phyloP scores from a whole-genome alignment of 1,140 invertebrate species.

The Drosophila sechellia region DNA sequence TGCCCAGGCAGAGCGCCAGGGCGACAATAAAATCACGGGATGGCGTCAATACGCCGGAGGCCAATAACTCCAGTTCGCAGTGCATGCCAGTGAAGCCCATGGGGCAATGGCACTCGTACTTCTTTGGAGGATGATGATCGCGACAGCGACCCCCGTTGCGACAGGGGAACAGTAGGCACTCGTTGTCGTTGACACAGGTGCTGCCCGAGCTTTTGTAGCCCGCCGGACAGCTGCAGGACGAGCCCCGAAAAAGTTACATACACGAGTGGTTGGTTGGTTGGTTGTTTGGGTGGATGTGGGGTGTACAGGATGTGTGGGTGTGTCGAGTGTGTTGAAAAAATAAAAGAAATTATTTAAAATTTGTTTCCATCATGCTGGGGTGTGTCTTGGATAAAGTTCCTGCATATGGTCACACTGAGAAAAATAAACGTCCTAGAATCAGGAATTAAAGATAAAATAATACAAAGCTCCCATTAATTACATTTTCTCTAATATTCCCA shows the following conservation, averaged over 20 bases:
- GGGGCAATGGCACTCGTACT: constrained; percentile 91
- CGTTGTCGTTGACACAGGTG: constrained; percentile 90
- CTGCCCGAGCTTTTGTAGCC: constrained; percentile 88
- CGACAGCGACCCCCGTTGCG: constrained; percentile 90
- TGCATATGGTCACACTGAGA: constrained; percentile 7
- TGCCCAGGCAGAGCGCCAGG: constrained; percentile 90
- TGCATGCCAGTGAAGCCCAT: constrained; percentile 90
- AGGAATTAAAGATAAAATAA: neutral
- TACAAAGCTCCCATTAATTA: too few species aligned
- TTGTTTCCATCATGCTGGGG: constrained; percentile 61
- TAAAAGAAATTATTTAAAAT: constrained; percentile 74
- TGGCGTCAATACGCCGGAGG: constrained; percentile 91
- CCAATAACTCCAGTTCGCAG: constrained; percentile 90
- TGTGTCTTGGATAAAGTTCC: constrained; percentile 11
- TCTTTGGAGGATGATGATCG: constrained; percentile 89
- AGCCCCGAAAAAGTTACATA: constrained; percentile 31
- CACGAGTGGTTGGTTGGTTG: constrained; percentile 21
- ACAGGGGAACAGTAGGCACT: constrained; percentile 89
- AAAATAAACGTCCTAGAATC: constrained; percentile 2
- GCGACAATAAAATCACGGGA: constrained; percentile 93
- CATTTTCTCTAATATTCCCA: too few species aligned
- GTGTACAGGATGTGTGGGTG: constrained; percentile 25
- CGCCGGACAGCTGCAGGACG: constrained; percentile 88
- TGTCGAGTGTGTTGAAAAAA: constrained; percentile 53
- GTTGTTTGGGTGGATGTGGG: constrained; percentile 31